These are phyloP conservation scores for Busseola fusca DNA, from an alignment of 2,888 invertebrate genomes.

Conservation along the genomic window DNA sequence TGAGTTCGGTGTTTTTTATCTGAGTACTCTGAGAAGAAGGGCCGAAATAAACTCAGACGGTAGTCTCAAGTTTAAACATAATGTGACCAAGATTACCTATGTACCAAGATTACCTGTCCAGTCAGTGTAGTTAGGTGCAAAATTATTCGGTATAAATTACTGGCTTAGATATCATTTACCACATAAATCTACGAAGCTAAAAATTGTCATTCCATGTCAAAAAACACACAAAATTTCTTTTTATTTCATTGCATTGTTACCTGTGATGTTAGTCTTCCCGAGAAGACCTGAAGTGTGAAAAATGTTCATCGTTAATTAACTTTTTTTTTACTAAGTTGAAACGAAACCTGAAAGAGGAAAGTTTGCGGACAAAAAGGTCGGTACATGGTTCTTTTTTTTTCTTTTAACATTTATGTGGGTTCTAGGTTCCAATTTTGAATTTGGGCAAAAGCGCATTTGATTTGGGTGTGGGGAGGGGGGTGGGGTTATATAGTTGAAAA, in stretches of 20 bases:
- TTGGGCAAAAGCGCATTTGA: slow-evolving; percentile 76
- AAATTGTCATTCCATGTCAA: slow-evolving; percentile 81
- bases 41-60: too few species aligned
- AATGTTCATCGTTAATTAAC: slow-evolving; percentile 88
- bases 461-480: slow-evolving; percentile 65
- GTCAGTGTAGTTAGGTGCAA: background rate
- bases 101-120: too few species aligned
- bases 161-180: slow-evolving; percentile 65
- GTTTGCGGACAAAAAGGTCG: slow-evolving; percentile 84
- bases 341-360: slow-evolving; percentile 88
- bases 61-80: too few species aligned
- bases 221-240: slow-evolving; percentile 75
- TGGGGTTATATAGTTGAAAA: slow-evolving; percentile 74
- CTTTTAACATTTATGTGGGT: slow-evolving; percentile 61
- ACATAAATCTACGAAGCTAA: slow-evolving; percentile 67
- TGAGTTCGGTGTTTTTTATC: too few species aligned
- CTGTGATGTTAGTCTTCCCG: slow-evolving; percentile 90
- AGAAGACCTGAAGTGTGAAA: slow-evolving; percentile 90
- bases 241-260: slow-evolving; percentile 80
- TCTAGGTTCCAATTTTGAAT: slow-evolving; percentile 74
- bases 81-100: too few species aligned
- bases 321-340: slow-evolving; percentile 81
- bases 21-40: too few species aligned
- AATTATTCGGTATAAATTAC: background rate
- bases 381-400: slow-evolving; percentile 72